phyloP scores from a whole-genome alignment of 2,797 vertebrate genomes.

The Enteromius treurensis region DNA sequence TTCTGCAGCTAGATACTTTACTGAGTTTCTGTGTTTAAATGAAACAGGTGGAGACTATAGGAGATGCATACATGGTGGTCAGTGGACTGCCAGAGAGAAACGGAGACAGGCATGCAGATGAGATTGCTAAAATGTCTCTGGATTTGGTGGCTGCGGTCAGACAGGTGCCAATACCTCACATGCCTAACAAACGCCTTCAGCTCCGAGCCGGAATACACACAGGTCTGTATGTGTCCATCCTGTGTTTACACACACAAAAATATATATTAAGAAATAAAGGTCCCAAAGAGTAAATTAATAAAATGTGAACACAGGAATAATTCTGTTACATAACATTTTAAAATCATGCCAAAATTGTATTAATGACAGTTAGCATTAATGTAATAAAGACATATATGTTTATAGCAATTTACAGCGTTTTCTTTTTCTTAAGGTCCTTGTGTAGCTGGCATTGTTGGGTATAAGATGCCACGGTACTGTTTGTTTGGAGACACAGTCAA shows the following conservation, averaged over 20 bases:
- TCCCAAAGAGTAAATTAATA: not conserved
- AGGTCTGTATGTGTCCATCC: conserved; percentile 65
- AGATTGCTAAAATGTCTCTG: conserved; percentile 90
- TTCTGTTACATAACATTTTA: not conserved
- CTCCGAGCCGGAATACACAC: conserved; percentile 88
- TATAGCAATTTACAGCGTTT: not conserved
- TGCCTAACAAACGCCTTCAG: conserved; percentile 81
- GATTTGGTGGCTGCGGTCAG: conserved; percentile 87
- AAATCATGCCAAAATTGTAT: not conserved
- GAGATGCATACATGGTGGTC: conserved; percentile 91
- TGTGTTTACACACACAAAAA: not conserved
- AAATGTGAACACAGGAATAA: not conserved
- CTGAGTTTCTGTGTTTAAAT: not conserved
- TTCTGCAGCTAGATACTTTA: not conserved
- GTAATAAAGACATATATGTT: not conserved
- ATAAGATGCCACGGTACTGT: conserved; percentile 93
- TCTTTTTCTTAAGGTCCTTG: conserved; percentile 78
- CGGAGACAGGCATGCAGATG: conserved; percentile 81
- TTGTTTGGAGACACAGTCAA: conserved; percentile 92
- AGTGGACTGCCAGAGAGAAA: conserved; percentile 90
- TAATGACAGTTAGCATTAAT: not conserved
- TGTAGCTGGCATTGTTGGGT: conserved; percentile 89
- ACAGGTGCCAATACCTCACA: conserved; percentile 86
- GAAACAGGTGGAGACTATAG: conserved; percentile 87
- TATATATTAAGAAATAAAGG: not conserved